Conservation (phyloP, 2,888 invertebrate species). For the Boloria euphrosyne region DNA sequence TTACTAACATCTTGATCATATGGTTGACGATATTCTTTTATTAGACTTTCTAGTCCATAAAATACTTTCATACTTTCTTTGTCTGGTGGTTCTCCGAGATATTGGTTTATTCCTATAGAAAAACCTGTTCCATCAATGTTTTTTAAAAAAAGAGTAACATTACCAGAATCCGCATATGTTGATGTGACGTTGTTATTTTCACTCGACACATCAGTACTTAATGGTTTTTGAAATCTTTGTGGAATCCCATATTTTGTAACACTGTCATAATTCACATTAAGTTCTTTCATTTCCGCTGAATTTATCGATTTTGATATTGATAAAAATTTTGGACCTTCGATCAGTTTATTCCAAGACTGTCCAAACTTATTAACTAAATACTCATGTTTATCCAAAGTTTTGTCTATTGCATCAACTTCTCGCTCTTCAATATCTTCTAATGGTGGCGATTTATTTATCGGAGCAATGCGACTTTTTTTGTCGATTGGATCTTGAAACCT, state of each 20-base stretch:
- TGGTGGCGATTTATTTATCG: conserved; percentile 48
- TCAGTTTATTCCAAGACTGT: conserved; percentile 50
- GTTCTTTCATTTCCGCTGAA: conserved; percentile 62
- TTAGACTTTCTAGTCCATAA: conserved; percentile 62
- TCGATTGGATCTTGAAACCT: conserved; percentile 61
- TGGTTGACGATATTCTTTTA: conserved; percentile 60
- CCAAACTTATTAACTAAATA: conserved; percentile 48
- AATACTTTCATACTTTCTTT: conserved; percentile 63
- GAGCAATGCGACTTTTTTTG: conserved; percentile 34
- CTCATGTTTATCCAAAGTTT: conserved; percentile 45
- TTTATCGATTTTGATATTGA: conserved; percentile 57
- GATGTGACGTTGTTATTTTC: conserved; percentile 41
- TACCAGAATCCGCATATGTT: conserved; percentile 51
- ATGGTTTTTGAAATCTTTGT: conserved; percentile 63
- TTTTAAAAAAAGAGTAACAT: conserved; percentile 62
- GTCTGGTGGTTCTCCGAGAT: conserved; percentile 65
- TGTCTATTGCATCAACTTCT: conserved; percentile 58
- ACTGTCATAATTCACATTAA: conserved; percentile 58
- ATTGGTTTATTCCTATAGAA: conserved; percentile 69
- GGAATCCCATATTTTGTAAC: conserved; percentile 57
- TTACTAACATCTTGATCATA: conserved; percentile 47
- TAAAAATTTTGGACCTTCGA: conserved; percentile 54
- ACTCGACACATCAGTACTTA: conserved; percentile 52
- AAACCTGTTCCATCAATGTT: conserved; percentile 69
- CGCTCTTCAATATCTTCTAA: conserved; percentile 48